Base-by-base conservation (phyloP, 1,140 invertebrate genomes). In the Anastrepha obliqua region DNA sequence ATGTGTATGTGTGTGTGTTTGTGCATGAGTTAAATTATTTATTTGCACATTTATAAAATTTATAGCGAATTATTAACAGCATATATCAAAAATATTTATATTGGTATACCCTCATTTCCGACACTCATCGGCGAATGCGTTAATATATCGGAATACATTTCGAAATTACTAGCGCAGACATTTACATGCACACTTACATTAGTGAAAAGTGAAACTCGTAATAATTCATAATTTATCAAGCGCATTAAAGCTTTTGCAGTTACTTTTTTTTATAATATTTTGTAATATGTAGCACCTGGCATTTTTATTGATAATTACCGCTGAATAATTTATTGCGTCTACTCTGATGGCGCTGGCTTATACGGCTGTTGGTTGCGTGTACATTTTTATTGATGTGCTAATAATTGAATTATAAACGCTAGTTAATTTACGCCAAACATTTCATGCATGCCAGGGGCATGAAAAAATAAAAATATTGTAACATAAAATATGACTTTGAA, bases 231-330 rank as follows among this genome's bases (percentile, higher is more conserved):
- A 65, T 6, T 65, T 39, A 11, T 20, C 64, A 65, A 39, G 29
- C 6, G 9, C 17, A 65, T 29, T 3, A 3, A 8, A 11, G 51
- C 51, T 44, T 74, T 15, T 17, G 39, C 39, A 47, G 51, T 8
- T 74, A n/a, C 42, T 15, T 74, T 42, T 74, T 47, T 44, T 74
- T 74, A 5, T 15, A 15, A 3, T 47, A n/a, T 44, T 74, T 74
- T 17, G 39, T 47, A 13, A 39, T 3, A 29, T 74, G 67, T 44
- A 17, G 44, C 67, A 74, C 11, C 67, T 74, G 67, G 3, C 13
- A 5, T n/a, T 74, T 74, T 74, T 47, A 47, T 74, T 74, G 67
- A 74, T 74, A 70, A 42, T 70, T 70, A 70, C 42, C 29, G 65
- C 39, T 44, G 65, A 13, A 70, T 70, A 47, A 74, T 67, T 8